Conservation (phyloP, 2,888 invertebrate genomes). For the Meghimatium bilineatum region DNA sequence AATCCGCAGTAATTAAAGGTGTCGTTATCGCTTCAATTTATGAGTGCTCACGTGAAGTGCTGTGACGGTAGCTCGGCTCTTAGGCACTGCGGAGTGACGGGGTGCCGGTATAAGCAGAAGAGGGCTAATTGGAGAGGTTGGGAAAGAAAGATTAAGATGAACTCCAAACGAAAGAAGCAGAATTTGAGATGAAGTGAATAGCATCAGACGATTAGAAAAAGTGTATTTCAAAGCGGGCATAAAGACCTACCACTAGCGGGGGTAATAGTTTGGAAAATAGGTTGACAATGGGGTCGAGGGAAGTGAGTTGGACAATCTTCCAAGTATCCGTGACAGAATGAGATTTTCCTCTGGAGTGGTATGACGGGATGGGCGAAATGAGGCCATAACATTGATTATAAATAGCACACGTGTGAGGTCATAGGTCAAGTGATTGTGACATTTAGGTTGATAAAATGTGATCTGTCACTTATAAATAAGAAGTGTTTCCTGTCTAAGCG, state of each 20-base stretch:
- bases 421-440: background rate
- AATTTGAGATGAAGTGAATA: constrained; percentile 2
- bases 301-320: background rate
- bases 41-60: constrained; percentile 9
- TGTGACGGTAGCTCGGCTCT: background rate
- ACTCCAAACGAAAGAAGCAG: background rate
- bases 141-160: constrained; percentile 34
- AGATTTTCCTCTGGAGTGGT: background rate
- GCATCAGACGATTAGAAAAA: background rate
- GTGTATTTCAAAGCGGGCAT: background rate
- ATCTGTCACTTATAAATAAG: background rate
- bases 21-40: constrained; percentile 24
- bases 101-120: background rate
- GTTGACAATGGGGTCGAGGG: constrained; percentile 3
- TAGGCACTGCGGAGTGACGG: background rate
- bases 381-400: background rate
- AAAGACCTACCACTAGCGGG: constrained; percentile 11
- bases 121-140: constrained; percentile 37
- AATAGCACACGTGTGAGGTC: background rate
- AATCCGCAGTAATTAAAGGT: constrained; percentile 33
- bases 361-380: background rate
- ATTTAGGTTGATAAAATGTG: no score
- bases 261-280: constrained; percentile 14
- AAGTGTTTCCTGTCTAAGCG: background rate
- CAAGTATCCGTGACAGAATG: background rate